Evolutionary conservation across 2,113 vertebrate genomes (phyloP).

Genomic region (Platichthys stellatus): DNA sequence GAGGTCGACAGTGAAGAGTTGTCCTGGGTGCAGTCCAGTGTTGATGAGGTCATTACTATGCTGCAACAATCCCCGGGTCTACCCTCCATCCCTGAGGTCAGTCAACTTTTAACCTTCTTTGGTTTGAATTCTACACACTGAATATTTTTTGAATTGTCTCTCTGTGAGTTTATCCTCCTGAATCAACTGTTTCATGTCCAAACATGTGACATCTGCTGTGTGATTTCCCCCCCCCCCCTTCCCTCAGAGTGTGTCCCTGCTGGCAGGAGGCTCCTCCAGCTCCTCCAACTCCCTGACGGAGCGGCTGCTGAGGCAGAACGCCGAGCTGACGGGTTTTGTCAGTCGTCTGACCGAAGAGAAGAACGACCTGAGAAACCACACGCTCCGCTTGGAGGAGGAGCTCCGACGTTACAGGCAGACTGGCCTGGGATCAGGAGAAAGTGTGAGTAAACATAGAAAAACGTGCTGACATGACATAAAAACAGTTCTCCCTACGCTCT

Average conservation of each 20-base stretch:
- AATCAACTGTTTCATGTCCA: neutral
- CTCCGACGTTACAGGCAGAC: slow-evolving; percentile 81
- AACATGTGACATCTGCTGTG: neutral
- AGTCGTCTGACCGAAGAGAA: slow-evolving; percentile 95
- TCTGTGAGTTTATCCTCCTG: neutral
- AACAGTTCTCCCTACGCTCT: neutral
- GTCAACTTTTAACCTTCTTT: neutral
- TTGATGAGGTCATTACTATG: slow-evolving; percentile 87
- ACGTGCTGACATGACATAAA: too few species aligned
- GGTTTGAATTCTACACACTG: too few species aligned
- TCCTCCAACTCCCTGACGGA: slow-evolving; percentile 86
- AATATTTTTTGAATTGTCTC: neutral
- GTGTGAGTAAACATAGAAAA: slow-evolving; percentile 51
- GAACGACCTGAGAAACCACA: slow-evolving; percentile 90
- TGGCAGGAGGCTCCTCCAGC: slow-evolving; percentile 78
- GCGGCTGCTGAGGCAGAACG: slow-evolving; percentile 92
- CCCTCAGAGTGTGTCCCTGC: slow-evolving; percentile 71
- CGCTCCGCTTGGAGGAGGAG: slow-evolving; percentile 90
- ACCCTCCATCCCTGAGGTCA: slow-evolving; percentile 83
- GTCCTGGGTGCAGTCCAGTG: slow-evolving; percentile 83
- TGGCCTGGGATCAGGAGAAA: slow-evolving; percentile 65
- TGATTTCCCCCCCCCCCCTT: slow-evolving; percentile 10
- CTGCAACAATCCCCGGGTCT: slow-evolving; percentile 82
- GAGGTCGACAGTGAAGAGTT: slow-evolving; percentile 87
- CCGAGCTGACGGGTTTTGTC: slow-evolving; percentile 92